Percentiles rank a stretch among this genome's conserved stretches.
Evolutionary conservation across 1,140 invertebrate genomes (phyloP).

Genomic region (Heliconius himera): DNA sequence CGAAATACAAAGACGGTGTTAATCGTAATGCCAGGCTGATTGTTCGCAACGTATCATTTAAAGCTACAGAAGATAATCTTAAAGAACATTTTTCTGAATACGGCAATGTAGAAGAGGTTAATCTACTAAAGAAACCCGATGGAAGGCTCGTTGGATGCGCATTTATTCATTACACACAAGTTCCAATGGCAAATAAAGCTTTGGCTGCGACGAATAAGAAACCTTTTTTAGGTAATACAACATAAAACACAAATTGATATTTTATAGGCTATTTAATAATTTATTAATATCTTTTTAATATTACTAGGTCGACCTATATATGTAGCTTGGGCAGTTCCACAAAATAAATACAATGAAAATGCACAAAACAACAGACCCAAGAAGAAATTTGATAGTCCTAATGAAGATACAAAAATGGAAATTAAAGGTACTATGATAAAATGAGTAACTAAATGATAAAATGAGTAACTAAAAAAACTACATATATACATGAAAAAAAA

Average conservation of each 20-base stretch:
- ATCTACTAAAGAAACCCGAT: slow-evolving; percentile 84
- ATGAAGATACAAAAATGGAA: slow-evolving; percentile 39
- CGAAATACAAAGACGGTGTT: slow-evolving; percentile 48
- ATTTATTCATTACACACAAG: slow-evolving; percentile 86
- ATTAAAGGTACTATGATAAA: slow-evolving; percentile 42
- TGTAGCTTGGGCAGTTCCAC: slow-evolving; percentile 66
- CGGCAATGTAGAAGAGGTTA: slow-evolving; percentile 85
- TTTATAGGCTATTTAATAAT: background rate
- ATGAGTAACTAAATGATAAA: background rate
- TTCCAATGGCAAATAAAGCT: slow-evolving; percentile 84
- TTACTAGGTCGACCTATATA: slow-evolving; percentile 57
- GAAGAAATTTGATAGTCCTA: slow-evolving; percentile 36
- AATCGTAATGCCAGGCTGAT: slow-evolving; percentile 63
- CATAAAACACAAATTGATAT: background rate
- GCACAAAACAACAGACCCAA: slow-evolving; percentile 39
- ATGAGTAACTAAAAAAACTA: background rate
- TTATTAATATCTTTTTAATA: background rate
- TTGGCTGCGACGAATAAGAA: slow-evolving; percentile 78
- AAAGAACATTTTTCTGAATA: slow-evolving; percentile 83
- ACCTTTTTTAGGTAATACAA: slow-evolving; percentile 57
- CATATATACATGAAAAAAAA: no score
- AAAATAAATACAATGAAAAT: slow-evolving; percentile 58
- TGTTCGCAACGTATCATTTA: slow-evolving; percentile 73
- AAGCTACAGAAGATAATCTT: slow-evolving; percentile 84
- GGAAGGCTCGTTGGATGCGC: slow-evolving; percentile 86